These are phyloP conservation scores for Neelides folsomi DNA, from an alignment of 2,888 invertebrate species.

Conservation along the genomic window DNA sequence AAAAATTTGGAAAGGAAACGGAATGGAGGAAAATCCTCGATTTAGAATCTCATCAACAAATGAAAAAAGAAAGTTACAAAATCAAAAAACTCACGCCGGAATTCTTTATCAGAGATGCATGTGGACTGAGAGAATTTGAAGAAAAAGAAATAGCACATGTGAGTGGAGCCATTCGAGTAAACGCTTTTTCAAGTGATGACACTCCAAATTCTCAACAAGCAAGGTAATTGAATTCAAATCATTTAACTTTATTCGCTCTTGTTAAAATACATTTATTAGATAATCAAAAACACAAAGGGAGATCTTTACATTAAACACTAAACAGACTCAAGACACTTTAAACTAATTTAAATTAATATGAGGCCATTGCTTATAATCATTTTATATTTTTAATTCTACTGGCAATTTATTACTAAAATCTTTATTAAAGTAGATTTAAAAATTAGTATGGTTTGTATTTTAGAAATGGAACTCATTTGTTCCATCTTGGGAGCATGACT, in stretches of 20 bases:
- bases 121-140: slow-evolving; percentile 7
- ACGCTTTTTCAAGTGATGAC: slow-evolving; percentile 16
- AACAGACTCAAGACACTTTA: too few relatives aligned
- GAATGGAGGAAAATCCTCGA: slow-evolving; percentile 11
- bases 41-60: slow-evolving; percentile 11
- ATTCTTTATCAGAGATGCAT: slow-evolving; percentile 11
- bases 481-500: slow-evolving; percentile 22
- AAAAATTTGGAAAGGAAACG: background rate
- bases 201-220: background rate
- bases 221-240: too few relatives aligned
- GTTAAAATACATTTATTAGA: too few relatives aligned
- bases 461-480: slow-evolving; percentile 16
- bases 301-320: too few relatives aligned
- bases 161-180: slow-evolving; percentile 12
- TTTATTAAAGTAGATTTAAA: too few relatives aligned
- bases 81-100: slow-evolving; percentile 5
- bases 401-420: too few relatives aligned
- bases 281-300: too few relatives aligned
- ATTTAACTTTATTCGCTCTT: too few relatives aligned
- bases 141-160: slow-evolving; percentile 11
- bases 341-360: too few relatives aligned
- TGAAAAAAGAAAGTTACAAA: background rate
- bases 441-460: too few relatives aligned
- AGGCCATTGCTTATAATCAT: too few relatives aligned
- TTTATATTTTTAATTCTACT: too few relatives aligned